phyloP scores from a whole-genome alignment of 2,797 vertebrate genomes.

The Heteromormyrus szaboi region DNA sequence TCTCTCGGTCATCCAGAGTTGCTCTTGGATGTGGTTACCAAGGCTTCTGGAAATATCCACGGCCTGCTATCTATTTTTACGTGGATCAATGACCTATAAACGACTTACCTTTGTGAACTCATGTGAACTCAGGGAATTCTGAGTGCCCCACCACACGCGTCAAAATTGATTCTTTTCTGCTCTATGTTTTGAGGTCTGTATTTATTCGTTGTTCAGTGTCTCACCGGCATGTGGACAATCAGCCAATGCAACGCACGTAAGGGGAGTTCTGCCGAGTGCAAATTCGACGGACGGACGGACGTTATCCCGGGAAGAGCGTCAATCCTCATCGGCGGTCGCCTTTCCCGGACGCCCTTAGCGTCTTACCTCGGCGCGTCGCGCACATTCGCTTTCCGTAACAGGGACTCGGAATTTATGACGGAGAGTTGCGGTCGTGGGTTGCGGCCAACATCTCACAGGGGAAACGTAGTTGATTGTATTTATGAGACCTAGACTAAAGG shows the following conservation, averaged over 20 bases:
- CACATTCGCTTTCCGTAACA: neutral
- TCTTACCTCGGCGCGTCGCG: neutral
- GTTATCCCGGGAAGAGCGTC: neutral
- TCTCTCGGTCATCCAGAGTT: neutral
- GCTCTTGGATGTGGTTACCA: neutral
- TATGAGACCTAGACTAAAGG: neutral
- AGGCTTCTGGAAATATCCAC: neutral
- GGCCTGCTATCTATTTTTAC: neutral
- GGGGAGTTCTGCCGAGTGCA: neutral
- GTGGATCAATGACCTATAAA: neutral
- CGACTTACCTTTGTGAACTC: constrained; percentile 17
- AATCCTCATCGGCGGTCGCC: neutral
- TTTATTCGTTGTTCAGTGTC: constrained; percentile 25
- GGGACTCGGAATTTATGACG: neutral
- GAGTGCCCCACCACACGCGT: constrained; percentile 16
- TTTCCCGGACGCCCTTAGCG: neutral
- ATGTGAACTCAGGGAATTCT: constrained; percentile 26
- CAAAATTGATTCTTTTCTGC: neutral
- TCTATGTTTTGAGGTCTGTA: constrained; percentile 4
- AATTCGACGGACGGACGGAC: neutral
- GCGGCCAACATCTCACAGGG: neutral
- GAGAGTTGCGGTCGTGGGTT: neutral
- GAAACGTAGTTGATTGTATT: neutral
- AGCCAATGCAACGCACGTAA: neutral
- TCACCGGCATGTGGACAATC: constrained; percentile 14